Conservation (phyloP, 2,797 vertebrate genomes). For the Onychomys arenicola region DNA sequence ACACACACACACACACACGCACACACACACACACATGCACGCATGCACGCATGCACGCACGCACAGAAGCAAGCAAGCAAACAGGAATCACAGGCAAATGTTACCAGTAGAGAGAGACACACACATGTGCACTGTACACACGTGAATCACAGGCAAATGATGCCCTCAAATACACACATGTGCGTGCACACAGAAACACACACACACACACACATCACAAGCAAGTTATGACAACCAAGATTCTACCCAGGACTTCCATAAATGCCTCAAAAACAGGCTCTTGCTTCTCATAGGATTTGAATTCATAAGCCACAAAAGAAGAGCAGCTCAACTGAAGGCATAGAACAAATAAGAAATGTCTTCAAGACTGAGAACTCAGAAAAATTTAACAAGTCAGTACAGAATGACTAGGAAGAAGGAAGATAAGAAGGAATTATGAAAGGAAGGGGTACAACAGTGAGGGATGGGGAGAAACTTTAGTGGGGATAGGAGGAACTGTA, state of each 20-base stretch:
- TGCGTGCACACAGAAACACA: too few species aligned
- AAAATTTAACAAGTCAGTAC: slow-evolving; percentile 42
- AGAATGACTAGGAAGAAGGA: slow-evolving; percentile 2
- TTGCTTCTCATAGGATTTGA: slow-evolving; percentile 41
- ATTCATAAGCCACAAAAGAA: slow-evolving; percentile 43
- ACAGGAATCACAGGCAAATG: neutral
- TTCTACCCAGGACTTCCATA: neutral
- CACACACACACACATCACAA: neutral
- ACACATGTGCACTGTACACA: neutral
- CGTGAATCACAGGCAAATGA: neutral
- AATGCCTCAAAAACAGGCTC: slow-evolving; percentile 10
- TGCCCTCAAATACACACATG: neutral
- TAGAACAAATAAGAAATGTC: slow-evolving; percentile 36
- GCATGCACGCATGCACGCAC: too few species aligned
- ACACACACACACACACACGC: too few species aligned
- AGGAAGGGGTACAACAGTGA: neutral
- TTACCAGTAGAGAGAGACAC: neutral
- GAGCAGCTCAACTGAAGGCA: neutral
- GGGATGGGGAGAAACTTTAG: neutral
- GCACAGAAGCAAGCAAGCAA: too few species aligned
- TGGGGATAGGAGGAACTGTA: neutral
- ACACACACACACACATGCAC: too few species aligned
- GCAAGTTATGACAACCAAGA: neutral
- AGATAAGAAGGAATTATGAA: neutral
- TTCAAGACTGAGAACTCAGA: neutral